Evolutionary conservation across 1,140 invertebrate genomes (phyloP), one percentile per base, ranked within the genome.

Genomic region (Hyposmocoma kahamanoa): DNA sequence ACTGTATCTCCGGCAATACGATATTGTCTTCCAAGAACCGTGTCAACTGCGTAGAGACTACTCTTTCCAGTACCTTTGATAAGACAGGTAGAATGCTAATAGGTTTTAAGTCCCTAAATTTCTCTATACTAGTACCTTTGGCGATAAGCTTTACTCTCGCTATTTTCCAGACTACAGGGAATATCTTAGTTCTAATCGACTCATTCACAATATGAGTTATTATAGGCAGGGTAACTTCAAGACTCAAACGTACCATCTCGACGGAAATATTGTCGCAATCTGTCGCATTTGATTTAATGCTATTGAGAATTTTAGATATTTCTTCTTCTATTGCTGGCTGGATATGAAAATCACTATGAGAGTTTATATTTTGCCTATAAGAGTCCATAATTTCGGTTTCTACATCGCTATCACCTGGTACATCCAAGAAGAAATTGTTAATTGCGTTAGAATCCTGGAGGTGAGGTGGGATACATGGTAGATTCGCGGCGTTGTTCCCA

Each of bases 41-140:
- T 13, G 21, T 39, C 3, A 62, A 24, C 36, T 62, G 60, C 3
- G 20, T n/a, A 20, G 22, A 39, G 2, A 59, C 42, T 4, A 53
- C 42, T 41, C 38, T 55, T 51, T 59, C 60, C 1, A 59, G 21
- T 11, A 55, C 24, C 32, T 62, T 62, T 3, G 56, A 62, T 9
- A 59, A n/a, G 21, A 42, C 8, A 22, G 60, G 56, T 1, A 62
- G 43, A 18, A 62, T 32, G 30, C 52, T 59, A 19, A 59, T 62
- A 4, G 56, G 44, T 28, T 52, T 42, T 9, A 59, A 17, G 28
- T 62, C 45, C 13, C 45, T 55, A 22, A 51, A 41, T 10, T 47
- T 15, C 10, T 18, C 26, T 34, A 53, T 39, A 4, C 52, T 36
- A 30, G 19, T 30, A 5, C 11, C 22, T 46, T 61, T 62, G 13